A percentile compares a stretch with the other conserved stretches of the same genome.
These are phyloP conservation scores for Cecidostiba fungosa DNA, from an alignment of 2,888 invertebrate genomes.

Conservation along the genomic window DNA sequence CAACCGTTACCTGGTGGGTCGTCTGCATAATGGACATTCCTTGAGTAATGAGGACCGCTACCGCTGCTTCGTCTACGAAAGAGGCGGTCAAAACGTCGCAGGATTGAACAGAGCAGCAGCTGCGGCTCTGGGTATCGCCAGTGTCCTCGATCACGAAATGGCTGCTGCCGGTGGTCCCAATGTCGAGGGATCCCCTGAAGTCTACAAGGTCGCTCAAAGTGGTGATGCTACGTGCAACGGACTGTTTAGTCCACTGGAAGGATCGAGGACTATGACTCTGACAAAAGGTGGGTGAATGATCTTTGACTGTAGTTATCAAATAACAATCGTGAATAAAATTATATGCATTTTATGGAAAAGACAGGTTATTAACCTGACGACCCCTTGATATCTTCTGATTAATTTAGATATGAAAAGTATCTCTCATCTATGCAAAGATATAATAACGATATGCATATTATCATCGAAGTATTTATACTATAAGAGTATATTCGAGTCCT, in stretches of 20 bases:
- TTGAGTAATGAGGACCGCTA: slow-evolving; percentile 96
- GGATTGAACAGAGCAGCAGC: slow-evolving; percentile 73
- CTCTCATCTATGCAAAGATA: too few species aligned
- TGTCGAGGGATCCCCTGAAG: slow-evolving; percentile 75
- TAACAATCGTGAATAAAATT: neutral
- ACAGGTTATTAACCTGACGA: too few species aligned
- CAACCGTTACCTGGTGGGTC: slow-evolving; percentile 93
- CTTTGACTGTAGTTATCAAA: neutral
- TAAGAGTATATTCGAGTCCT: too few species aligned
- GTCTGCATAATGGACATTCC: slow-evolving; percentile 86
- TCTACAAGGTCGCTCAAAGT: slow-evolving; percentile 92
- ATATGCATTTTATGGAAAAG: neutral
- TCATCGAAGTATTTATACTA: too few species aligned
- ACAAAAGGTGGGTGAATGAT: slow-evolving; percentile 84
- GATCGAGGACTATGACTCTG: slow-evolving; percentile 91
- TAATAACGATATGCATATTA: too few species aligned
- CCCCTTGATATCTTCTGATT: too few species aligned
- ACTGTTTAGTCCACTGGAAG: slow-evolving; percentile 93
- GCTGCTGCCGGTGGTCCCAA: slow-evolving; percentile 72
- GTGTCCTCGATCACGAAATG: slow-evolving; percentile 76
- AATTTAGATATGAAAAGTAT: too few species aligned
- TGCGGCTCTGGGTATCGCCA: slow-evolving; percentile 70
- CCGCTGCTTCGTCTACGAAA: slow-evolving; percentile 97
- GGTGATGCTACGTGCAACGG: slow-evolving; percentile 97
- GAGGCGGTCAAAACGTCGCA: slow-evolving; percentile 81